These are phyloP conservation scores for Campylomormyrus tamandua DNA, from an alignment of 2,113 vertebrate genomes.

Conservation along the genomic window DNA sequence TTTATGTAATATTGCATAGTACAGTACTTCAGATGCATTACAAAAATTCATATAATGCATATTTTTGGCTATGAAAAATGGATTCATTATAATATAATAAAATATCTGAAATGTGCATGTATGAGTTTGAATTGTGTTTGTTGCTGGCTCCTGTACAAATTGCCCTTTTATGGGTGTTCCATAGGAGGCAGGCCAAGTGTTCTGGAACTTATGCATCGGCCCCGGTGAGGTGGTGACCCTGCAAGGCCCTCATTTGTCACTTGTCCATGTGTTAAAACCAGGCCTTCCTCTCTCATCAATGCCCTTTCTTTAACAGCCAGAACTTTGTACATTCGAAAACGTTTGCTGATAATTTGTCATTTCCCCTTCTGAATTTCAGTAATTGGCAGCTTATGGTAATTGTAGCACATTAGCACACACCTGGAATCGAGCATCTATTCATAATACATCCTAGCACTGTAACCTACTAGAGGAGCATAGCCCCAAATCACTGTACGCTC, in stretches of 20 bases:
- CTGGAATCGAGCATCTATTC: conserved; percentile 21
- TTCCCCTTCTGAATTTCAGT: conserved; percentile 24
- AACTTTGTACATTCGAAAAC: conserved; percentile 21
- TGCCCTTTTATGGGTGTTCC: background rate
- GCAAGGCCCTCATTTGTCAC: conserved; percentile 53
- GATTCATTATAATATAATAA: background rate
- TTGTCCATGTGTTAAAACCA: conserved; percentile 46
- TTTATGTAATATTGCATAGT: background rate
- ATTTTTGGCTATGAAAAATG: background rate
- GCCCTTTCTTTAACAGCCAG: conserved; percentile 31
- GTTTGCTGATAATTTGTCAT: conserved; percentile 39
- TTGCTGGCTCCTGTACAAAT: conserved; percentile 1
- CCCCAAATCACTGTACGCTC: background rate
- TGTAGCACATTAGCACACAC: conserved; percentile 11
- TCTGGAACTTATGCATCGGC: background rate
- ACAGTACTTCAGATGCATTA: background rate
- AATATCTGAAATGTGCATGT: conserved; percentile 24
- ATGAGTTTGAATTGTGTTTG: conserved; percentile 26
- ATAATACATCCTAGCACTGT: background rate
- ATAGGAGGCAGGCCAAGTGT: background rate
- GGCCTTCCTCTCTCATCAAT: conserved; percentile 44
- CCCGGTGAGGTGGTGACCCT: conserved; percentile 45
- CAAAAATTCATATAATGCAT: background rate
- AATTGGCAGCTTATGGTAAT: conserved; percentile 30
- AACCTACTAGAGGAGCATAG: background rate